Percentiles rank a stretch among this genome's conserved stretches.
phyloP scores from a whole-genome alignment of 2,888 invertebrate species.

The Lithosia quadra region DNA sequence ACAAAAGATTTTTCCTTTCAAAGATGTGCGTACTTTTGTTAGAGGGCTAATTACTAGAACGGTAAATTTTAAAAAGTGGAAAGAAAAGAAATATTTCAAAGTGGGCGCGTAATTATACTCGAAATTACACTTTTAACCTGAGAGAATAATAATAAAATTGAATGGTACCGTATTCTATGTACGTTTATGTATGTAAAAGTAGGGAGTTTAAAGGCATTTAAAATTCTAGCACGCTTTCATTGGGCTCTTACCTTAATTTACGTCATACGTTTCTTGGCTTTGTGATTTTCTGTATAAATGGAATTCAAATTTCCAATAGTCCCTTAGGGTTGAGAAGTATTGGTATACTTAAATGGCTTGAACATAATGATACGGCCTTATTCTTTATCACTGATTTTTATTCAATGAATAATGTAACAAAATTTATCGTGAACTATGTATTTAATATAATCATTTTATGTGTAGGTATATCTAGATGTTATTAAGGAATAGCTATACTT shows the following conservation, averaged over 20 bases:
- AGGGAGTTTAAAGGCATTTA: neutral
- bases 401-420: no score
- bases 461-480: no score
- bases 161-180: constrained; percentile 34
- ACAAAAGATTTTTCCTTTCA: constrained; percentile 55
- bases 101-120: constrained; percentile 60
- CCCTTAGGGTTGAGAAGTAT: neutral
- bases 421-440: no score
- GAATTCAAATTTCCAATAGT: neutral
- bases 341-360: neutral
- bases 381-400: no score
- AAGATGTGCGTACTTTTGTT: constrained; percentile 48
- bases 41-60: constrained; percentile 50
- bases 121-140: constrained; percentile 53
- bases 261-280: neutral
- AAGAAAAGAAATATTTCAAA: constrained; percentile 64
- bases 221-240: constrained; percentile 4
- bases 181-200: constrained; percentile 7
- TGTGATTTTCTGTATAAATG: neutral
- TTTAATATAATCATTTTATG: no score
- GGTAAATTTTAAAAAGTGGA: constrained; percentile 62
- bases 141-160: constrained; percentile 44
- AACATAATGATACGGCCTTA: no score
- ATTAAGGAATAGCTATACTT: no score
- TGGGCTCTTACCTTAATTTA: neutral